Evolutionary conservation across 2,113 vertebrate genomes (phyloP).

Genomic region (western clawed frog (Xenopus tropicalis)): UCB_Xtro_10.0 CM004448.2:9610001-9610500

Average conservation of each 20-base stretch:
- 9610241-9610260: not conserved
- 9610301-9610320: conserved; percentile 34
- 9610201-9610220: conserved; percentile 41
- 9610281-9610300: conserved; percentile 46
- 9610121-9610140: conserved; percentile 39
- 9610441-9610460: conserved; percentile 40
- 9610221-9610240: conserved; percentile 43
- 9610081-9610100: not conserved
- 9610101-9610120: conserved; percentile 46
- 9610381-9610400: conserved; percentile 24
- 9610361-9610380: conserved; percentile 35
- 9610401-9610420: not conserved
- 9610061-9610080: conserved; percentile 23
- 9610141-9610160: conserved; percentile 33
- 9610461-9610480: not conserved
- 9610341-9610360: conserved; percentile 40
- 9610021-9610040: not conserved
- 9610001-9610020: not conserved
- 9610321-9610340: conserved; percentile 23
- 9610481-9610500: conserved; percentile 42
- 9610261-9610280: conserved; percentile 52
- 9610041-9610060: conserved; percentile 4
- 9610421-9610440: conserved; percentile 39
- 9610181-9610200: conserved; percentile 22
- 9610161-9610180: not conserved